phyloP scores from a whole-genome alignment of 2,888 invertebrate genomes.

The Archips xylosteana region DNA sequence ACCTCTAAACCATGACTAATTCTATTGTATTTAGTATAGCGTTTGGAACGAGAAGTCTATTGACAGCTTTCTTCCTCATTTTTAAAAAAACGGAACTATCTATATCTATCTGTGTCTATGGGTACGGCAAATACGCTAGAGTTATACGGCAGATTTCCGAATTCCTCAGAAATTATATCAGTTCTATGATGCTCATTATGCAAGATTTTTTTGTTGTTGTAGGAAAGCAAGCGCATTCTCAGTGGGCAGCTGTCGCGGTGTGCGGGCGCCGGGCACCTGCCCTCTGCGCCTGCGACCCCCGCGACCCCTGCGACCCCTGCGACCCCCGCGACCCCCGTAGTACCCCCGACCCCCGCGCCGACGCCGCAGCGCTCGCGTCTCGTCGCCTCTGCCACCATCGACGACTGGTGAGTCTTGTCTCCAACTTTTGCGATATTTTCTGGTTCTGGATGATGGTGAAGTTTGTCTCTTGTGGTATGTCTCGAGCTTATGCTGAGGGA shows the following conservation, averaged over 20 bases:
- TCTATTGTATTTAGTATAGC: too few relatives aligned
- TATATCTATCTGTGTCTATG: too few relatives aligned
- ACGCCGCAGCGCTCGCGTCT: conserved; percentile 39
- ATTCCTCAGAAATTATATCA: too few relatives aligned
- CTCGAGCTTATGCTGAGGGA: too few relatives aligned
- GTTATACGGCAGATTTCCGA: too few relatives aligned
- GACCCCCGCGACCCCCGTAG: neutral
- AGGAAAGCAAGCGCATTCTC: conserved; percentile 57
- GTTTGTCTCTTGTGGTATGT: too few relatives aligned
- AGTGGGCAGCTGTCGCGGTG: conserved; percentile 61
- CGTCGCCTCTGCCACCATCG: conserved; percentile 42
- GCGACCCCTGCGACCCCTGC: neutral
- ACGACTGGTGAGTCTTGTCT: conserved; percentile 53
- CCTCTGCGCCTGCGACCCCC: conserved; percentile 10
- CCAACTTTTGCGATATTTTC: neutral
- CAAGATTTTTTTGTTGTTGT: neutral
- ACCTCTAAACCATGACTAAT: too few relatives aligned
- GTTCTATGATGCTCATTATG: too few relatives aligned
- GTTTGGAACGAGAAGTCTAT: too few relatives aligned
- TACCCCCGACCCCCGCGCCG: conserved; percentile 42
- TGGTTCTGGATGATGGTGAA: neutral
- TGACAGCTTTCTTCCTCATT: too few relatives aligned
- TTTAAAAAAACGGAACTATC: too few relatives aligned
- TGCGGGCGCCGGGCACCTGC: conserved; percentile 53
- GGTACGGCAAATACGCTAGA: too few relatives aligned